A percentile compares a stretch with the other conserved stretches of the same genome.
Conservation (phyloP, 2,888 invertebrate genomes). For the Cephonodes hylas region DNA sequence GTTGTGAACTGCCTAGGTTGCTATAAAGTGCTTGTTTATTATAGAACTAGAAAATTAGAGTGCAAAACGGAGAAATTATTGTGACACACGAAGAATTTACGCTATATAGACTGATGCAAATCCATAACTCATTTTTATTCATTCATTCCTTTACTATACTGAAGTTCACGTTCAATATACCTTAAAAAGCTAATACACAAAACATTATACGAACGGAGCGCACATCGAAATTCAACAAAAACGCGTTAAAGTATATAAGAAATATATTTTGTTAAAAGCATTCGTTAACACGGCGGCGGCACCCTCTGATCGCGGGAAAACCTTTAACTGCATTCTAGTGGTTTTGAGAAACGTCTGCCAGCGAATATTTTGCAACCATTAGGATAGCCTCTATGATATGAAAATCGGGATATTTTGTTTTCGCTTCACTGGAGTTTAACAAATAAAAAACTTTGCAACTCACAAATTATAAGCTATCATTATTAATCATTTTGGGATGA, state of each 20-base stretch:
- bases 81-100: too few species aligned
- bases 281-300: conserved; percentile 61
- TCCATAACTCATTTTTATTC: too few species aligned
- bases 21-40: too few species aligned
- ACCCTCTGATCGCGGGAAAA: conserved; percentile 49
- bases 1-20: too few species aligned
- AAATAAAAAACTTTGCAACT: too few species aligned
- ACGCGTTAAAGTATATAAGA: conserved; percentile 21
- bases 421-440: too few species aligned
- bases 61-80: too few species aligned
- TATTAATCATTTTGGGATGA: too few species aligned
- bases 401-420: background rate
- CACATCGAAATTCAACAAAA: background rate
- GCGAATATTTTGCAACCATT: conserved; percentile 47
- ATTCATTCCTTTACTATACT: background rate
- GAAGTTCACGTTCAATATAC: background rate
- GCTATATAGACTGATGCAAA: too few species aligned
- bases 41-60: too few species aligned
- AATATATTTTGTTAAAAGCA: conserved; percentile 46
- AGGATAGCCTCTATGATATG: background rate
- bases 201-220: background rate
- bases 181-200: background rate
- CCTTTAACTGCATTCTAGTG: conserved; percentile 54
- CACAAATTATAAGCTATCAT: too few species aligned
- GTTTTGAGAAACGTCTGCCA: conserved; percentile 49